phyloP scores from a whole-genome alignment of 2,113 vertebrate genomes.

The Microcebus lehilahytsara region DNA sequence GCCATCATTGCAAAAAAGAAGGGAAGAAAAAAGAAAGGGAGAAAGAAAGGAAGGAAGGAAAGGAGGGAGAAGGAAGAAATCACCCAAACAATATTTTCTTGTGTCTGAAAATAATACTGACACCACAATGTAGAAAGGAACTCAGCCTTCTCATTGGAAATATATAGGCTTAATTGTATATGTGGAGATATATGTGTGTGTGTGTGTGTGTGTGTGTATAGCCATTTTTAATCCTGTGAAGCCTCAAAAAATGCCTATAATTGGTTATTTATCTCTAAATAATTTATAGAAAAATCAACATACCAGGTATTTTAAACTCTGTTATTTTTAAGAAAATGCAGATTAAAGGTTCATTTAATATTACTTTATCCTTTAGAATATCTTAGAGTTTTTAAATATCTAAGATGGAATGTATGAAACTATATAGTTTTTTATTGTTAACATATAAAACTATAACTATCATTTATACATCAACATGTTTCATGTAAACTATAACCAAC shows the following conservation, averaged over 20 bases:
- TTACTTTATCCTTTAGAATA: slow-evolving; percentile 35
- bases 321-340: background rate
- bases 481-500: background rate
- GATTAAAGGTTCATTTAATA: background rate
- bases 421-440: background rate
- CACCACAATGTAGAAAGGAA: background rate
- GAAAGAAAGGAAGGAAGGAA: background rate
- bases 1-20: background rate
- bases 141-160: background rate
- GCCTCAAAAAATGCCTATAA: background rate
- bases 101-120: background rate
- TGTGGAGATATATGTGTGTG: background rate
- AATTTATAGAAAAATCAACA: background rate
- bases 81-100: background rate
- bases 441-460: background rate
- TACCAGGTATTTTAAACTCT: background rate
- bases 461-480: background rate
- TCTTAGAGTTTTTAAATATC: background rate
- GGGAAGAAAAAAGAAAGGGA: accelerated
- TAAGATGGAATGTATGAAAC: background rate
- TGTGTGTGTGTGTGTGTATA: background rate
- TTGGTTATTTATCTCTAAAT: background rate
- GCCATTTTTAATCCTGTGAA: background rate
- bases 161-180: background rate
- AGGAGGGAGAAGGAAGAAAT: background rate